phyloP scores from a whole-genome alignment of 2,888 invertebrate genomes.

The Osmoderma eremita region DNA sequence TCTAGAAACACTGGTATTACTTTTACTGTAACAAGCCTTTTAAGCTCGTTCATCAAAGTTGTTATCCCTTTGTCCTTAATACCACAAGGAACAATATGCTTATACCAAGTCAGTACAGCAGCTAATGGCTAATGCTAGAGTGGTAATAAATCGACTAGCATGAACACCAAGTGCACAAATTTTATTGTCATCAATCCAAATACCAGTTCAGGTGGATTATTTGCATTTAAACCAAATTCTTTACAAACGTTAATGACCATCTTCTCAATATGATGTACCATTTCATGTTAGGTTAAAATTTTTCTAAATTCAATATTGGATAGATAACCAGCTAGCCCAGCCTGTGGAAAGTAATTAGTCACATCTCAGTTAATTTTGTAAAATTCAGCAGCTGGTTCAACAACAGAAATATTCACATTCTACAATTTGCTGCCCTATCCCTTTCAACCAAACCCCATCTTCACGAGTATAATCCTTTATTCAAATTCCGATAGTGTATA shows the following conservation, averaged over 20 bases:
- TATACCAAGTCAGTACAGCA: constrained; percentile 95
- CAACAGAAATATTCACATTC: constrained; percentile 28
- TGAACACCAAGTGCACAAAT: constrained; percentile 94
- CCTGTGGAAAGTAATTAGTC: constrained; percentile 97
- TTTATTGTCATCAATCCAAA: constrained; percentile 87
- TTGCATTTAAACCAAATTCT: constrained; percentile 75
- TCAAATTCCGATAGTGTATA: constrained; percentile 94
- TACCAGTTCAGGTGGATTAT: constrained; percentile 84
- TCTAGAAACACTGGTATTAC: constrained; percentile 75
- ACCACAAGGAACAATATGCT: constrained; percentile 96
- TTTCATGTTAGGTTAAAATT: constrained; percentile 80
- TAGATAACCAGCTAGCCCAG: constrained; percentile 97
- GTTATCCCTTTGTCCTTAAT: constrained; percentile 91
- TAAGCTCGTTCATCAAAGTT: constrained; percentile 81
- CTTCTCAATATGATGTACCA: constrained; percentile 87
- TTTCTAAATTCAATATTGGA: constrained; percentile 88
- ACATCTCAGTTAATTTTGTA: constrained; percentile 90
- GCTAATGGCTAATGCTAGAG: constrained; percentile 95
- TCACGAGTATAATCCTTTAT: constrained; percentile 73
- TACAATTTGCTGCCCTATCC: constrained; percentile 62
- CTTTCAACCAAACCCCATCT: constrained; percentile 72
- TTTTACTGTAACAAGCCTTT: constrained; percentile 69
- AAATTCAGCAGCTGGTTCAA: constrained; percentile 79
- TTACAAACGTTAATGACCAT: constrained; percentile 80
- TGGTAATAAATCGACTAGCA: constrained; percentile 87